phyloP scores from a whole-genome alignment of 2,888 invertebrate genomes.

The Meganola albula region DNA sequence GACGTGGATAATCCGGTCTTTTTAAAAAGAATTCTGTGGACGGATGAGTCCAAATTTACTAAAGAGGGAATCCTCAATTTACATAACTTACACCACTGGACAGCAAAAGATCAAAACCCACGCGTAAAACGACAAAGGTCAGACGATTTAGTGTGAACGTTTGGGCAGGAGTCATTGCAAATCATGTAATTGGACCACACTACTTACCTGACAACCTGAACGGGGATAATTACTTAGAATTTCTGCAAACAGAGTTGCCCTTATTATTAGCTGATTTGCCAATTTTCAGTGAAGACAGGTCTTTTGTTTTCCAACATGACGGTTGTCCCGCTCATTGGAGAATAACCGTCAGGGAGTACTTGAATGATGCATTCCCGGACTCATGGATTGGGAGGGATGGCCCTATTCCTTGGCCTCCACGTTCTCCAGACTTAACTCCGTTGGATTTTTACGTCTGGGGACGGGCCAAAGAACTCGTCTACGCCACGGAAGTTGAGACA shows the following conservation, averaged over 20 bases:
- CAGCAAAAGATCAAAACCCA: too few species aligned
- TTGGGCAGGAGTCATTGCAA: not conserved
- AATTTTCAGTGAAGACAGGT: too few species aligned
- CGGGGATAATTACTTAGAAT: not conserved
- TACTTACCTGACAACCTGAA: not conserved
- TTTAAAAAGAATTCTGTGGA: conserved; percentile 1
- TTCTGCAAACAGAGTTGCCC: not conserved
- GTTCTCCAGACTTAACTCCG: conserved; percentile 4
- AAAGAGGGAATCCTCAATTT: not conserved
- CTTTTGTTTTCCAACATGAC: conserved; percentile 3
- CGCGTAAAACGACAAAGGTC: not conserved
- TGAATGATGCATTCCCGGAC: not conserved
- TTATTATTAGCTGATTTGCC: not conserved
- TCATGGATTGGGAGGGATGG: conserved; percentile 4
- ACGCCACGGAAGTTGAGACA: not conserved
- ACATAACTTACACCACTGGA: not conserved
- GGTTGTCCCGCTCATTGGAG: conserved; percentile 6
- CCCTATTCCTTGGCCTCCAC: conserved; percentile 5
- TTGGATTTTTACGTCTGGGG: not conserved
- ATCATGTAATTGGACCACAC: not conserved
- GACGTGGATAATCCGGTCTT: not conserved
- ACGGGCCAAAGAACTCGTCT: not conserved
- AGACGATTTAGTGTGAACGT: not conserved
- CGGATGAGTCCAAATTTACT: conserved; percentile 1
- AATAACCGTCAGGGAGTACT: conserved; percentile 1